phyloP scores from a whole-genome alignment of 1,140 invertebrate species.

The Dendroctonus ponderosae region DNA sequence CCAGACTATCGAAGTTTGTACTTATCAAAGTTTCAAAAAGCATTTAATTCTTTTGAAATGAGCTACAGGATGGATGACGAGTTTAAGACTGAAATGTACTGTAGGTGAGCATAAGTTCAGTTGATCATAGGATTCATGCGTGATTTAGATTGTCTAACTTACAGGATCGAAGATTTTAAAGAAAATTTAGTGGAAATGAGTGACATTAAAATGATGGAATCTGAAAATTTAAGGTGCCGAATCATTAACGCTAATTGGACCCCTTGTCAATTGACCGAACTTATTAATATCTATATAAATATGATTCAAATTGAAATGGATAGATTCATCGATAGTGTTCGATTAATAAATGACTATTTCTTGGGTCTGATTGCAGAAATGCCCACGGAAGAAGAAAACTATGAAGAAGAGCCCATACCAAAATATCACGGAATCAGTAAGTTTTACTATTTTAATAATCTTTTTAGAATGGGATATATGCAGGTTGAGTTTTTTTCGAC shows the following conservation, averaged over 20 bases:
- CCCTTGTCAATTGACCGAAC: slow-evolving; percentile 52
- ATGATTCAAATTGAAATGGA: slow-evolving; percentile 60
- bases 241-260: slow-evolving; percentile 57
- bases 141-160: slow-evolving; percentile 4
- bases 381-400: slow-evolving; percentile 7
- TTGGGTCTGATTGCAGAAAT: slow-evolving; percentile 51
- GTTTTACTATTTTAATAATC: not conserved
- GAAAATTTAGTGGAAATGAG: slow-evolving; percentile 54
- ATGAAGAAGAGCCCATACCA: slow-evolving; percentile 10
- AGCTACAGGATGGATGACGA: slow-evolving; percentile 56
- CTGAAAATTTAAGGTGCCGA: slow-evolving; percentile 53
- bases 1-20: slow-evolving; percentile 58
- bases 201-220: slow-evolving; percentile 54
- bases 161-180: slow-evolving; percentile 50
- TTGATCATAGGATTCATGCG: not conserved
- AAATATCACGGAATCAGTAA: slow-evolving; percentile 11
- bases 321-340: slow-evolving; percentile 54
- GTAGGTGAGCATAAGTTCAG: slow-evolving; percentile 25
- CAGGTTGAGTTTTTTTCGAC: slow-evolving; percentile 1
- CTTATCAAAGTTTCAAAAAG: slow-evolving; percentile 55
- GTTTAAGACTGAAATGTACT: slow-evolving; percentile 52
- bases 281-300: slow-evolving; percentile 56
- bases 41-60: slow-evolving; percentile 58
- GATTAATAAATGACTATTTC: slow-evolving; percentile 59
- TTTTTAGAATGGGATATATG: not conserved